Conservation (phyloP, 2,797 vertebrate species). For the Cossypha niveicapilla region DNA sequence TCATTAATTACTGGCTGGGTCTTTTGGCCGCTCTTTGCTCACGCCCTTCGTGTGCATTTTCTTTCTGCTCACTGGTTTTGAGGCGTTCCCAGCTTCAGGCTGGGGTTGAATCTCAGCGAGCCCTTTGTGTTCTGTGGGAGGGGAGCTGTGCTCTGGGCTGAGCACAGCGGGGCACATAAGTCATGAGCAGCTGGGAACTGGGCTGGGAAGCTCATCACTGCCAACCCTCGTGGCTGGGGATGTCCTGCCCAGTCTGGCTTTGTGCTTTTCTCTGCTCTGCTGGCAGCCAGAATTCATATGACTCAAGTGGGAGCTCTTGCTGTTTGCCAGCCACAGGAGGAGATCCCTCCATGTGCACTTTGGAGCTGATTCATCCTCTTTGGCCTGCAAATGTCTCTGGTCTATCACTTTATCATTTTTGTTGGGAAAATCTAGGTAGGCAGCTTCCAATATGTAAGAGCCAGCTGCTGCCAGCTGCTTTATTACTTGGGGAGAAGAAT, state of each 20-base stretch:
- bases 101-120: neutral
- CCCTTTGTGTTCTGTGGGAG: neutral
- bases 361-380: slow-evolving; percentile 76
- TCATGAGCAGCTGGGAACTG: neutral
- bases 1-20: neutral
- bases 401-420: slow-evolving; percentile 3
- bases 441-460: neutral
- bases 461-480: neutral
- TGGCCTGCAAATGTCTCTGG: neutral
- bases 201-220: neutral
- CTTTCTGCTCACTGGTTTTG: neutral
- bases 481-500: neutral
- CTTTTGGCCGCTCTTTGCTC: neutral
- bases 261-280: neutral
- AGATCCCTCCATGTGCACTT: slow-evolving; percentile 8
- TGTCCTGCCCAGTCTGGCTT: neutral
- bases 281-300: neutral
- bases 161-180: accelerated
- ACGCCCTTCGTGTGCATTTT: neutral
- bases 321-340: neutral
- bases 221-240: neutral
- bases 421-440: neutral
- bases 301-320: neutral
- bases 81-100: neutral
- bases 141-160: neutral